Conservation (phyloP, 2,797 vertebrate genomes). For the Lutjanus argentimaculatus region DNA sequence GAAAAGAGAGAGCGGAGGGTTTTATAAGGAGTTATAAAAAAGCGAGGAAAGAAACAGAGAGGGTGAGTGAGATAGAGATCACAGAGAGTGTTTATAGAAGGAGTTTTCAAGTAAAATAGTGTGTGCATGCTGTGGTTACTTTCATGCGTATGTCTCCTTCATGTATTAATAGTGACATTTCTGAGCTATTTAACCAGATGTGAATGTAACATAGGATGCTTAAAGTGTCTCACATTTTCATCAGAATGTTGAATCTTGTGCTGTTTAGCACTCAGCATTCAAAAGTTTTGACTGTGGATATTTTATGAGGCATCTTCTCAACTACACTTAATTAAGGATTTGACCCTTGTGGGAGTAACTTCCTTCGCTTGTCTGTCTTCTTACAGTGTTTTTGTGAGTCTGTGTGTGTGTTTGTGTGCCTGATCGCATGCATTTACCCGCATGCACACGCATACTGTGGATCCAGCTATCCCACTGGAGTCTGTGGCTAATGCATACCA, state of each 20-base stretch:
- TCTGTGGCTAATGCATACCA: constrained; percentile 90
- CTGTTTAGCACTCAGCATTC: constrained; percentile 3
- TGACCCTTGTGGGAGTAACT: constrained; percentile 57
- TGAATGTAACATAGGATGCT: constrained; percentile 19
- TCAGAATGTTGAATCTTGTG: background rate
- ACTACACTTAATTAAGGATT: constrained; percentile 49
- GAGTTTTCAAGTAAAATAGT: constrained; percentile 35
- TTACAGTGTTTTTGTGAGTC: constrained; percentile 55
- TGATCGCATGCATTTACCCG: constrained; percentile 49
- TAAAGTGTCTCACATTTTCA: background rate
- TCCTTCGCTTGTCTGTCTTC: constrained; percentile 49
- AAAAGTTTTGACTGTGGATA: background rate
- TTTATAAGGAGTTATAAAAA: constrained; percentile 28
- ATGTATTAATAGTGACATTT: constrained; percentile 40
- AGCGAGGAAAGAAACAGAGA: constrained; percentile 18
- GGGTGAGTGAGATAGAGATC: constrained; percentile 33
- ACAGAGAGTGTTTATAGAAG: constrained; percentile 35
- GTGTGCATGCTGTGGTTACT: constrained; percentile 48
- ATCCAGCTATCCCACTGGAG: constrained; percentile 88
- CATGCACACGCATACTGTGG: constrained; percentile 80
- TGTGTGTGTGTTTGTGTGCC: constrained; percentile 29
- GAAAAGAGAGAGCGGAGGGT: constrained; percentile 10
- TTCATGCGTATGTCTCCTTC: constrained; percentile 39
- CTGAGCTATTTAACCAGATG: constrained; percentile 39
- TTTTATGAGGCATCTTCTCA: constrained; percentile 39